phyloP scores from a whole-genome alignment of 2,888 invertebrate species.

The Eulithis testata region DNA sequence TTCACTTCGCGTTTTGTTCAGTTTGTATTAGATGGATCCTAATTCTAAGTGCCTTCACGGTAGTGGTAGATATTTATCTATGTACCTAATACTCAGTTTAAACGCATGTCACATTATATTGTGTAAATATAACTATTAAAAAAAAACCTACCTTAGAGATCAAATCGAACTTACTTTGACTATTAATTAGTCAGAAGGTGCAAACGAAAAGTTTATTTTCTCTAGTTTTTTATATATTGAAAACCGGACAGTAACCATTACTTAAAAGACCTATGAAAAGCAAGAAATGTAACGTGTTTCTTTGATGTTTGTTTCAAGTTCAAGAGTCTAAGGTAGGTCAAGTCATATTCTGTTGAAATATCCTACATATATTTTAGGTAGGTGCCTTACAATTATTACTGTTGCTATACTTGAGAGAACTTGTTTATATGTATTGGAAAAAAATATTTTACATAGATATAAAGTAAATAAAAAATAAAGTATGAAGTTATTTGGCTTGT shows the following conservation, averaged over 20 bases:
- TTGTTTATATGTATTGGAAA: constrained; percentile 43
- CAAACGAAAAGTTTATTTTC: too few relatives aligned
- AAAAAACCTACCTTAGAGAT: background rate
- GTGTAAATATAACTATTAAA: constrained; percentile 63
- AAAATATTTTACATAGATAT: constrained; percentile 39
- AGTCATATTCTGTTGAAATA: too few relatives aligned
- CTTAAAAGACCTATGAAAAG: too few relatives aligned
- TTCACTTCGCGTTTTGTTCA: background rate
- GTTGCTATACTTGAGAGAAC: constrained; percentile 28
- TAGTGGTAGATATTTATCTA: constrained; percentile 56
- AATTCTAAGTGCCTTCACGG: constrained; percentile 47
- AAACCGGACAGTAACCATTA: too few relatives aligned
- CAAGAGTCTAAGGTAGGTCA: too few relatives aligned
- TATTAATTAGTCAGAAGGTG: too few relatives aligned
- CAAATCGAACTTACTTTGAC: too few relatives aligned
- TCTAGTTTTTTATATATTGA: too few relatives aligned
- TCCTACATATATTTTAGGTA: constrained; percentile 14
- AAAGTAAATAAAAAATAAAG: constrained; percentile 35
- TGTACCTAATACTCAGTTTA: constrained; percentile 60
- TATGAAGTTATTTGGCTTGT: constrained; percentile 34
- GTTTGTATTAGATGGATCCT: constrained; percentile 29
- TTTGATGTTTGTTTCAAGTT: too few relatives aligned
- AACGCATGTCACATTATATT: constrained; percentile 48
- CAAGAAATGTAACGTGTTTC: too few relatives aligned
- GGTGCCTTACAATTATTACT: constrained; percentile 18